These are phyloP conservation scores for Cercopithecus diana DNA, from an alignment of 2,797 vertebrate genomes.

Conservation along the genomic window DNA sequence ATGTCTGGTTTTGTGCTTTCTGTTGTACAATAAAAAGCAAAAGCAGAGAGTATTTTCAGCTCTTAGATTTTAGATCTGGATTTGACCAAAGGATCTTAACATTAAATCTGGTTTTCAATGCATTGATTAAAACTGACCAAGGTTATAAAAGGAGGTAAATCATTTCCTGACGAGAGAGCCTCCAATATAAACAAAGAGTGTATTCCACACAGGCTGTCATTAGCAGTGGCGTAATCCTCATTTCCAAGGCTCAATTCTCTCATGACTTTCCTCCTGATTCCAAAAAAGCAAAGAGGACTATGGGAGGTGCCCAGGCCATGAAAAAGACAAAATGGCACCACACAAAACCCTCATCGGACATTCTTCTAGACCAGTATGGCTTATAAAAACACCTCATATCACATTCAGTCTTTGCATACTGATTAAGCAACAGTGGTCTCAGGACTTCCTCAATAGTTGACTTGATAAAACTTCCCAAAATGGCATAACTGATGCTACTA, in stretches of 20 bases:
- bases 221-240: background rate
- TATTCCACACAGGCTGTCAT: background rate
- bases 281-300: background rate
- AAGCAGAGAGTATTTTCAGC: conserved; percentile 60
- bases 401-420: background rate
- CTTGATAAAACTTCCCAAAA: background rate
- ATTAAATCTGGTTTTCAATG: conserved; percentile 46
- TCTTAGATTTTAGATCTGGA: background rate
- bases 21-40: conserved; percentile 22
- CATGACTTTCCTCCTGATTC: background rate
- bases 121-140: conserved; percentile 56
- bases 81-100: conserved; percentile 45
- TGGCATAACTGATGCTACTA: background rate
- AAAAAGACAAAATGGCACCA: background rate
- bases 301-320: background rate
- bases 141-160: conserved; percentile 42
- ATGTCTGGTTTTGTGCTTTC: conserved; percentile 26
- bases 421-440: background rate
- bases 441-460: background rate
- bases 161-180: conserved; percentile 23
- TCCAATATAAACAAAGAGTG: background rate
- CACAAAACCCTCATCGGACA: background rate
- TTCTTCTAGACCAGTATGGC: background rate
- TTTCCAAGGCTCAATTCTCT: background rate
- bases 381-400: background rate